Evolutionary conservation across 2,797 vertebrate species (phyloP), one percentile per base, ranked within the genome.

Genomic region (Catharus ustulatus): DNA sequence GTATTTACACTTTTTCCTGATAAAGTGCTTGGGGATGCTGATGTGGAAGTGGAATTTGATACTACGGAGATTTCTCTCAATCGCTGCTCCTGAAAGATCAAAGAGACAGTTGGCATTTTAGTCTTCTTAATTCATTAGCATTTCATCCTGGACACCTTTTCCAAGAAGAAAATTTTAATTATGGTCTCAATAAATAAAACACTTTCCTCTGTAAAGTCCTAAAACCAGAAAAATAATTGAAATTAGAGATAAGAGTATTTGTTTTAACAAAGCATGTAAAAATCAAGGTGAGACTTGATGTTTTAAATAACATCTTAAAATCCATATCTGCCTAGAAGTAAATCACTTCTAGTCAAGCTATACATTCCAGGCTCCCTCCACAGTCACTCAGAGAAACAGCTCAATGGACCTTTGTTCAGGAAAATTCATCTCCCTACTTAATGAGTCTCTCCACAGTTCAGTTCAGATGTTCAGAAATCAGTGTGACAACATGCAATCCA

Each of bases 21-120:
- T 95, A 98, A 98, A 96, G 98, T 98, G 97, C 98, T 98, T 82
- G 99, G 98, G 73, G 99, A 99, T 81, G 98, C 98, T 24, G 98
- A 98, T 87, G 98, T 98, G 58, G 98, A 95, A 84, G 96, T 96
- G 21, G 97, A 97, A 94, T 97, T 97, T 82, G 97, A 78, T 68
- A 97, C 96, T 62, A 97, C 95, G 71, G 96, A 96, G 90, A 99
- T 98, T 97, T 99, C 99, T 97, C 98, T 98, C 94, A 99, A 97
- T 67, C 98, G 98, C 94, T 98, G 99, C 91, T 99, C 99, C 99
- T 99, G 96, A 62, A 97, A 96, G 42, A 58, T 6, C 1, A 90
- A 11, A 90, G 4, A 82, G 1, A 74, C 6, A 81, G 38, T 45
- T 89, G n/a, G 9, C 24, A 36, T 49, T 88, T 84, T 43, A 76